phyloP scores from a whole-genome alignment of 1,140 invertebrate species.

The Eriosoma lanigerum region DNA sequence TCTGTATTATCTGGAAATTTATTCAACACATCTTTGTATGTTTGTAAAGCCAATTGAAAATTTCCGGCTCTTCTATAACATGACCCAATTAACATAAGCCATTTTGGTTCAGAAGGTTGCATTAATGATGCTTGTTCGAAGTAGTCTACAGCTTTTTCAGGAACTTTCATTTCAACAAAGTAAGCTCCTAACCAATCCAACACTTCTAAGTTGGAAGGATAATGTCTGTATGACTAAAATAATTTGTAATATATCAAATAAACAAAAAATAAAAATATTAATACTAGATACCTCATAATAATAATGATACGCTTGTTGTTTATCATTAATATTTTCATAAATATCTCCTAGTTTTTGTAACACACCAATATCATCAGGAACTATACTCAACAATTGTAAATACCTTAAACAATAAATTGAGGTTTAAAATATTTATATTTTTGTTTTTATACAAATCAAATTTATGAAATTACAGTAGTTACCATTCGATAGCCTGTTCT shows the following conservation, averaged over 20 bases:
- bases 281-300: conserved; percentile 76
- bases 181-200: conserved; percentile 92
- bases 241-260: conserved; percentile 25
- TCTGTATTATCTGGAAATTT: conserved; percentile 84
- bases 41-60: conserved; percentile 78
- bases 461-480: conserved; percentile 55
- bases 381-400: conserved; percentile 79
- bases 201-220: conserved; percentile 84
- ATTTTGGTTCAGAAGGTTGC: conserved; percentile 81
- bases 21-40: conserved; percentile 76
- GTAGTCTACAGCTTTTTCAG: conserved; percentile 86
- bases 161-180: conserved; percentile 83
- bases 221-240: conserved; percentile 79
- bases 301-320: conserved; percentile 90
- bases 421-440: not conserved
- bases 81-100: conserved; percentile 81
- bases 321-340: conserved; percentile 82
- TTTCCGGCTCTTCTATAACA: conserved; percentile 81
- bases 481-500: conserved; percentile 76
- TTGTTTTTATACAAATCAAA: not conserved
- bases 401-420: conserved; percentile 63
- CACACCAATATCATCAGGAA: conserved; percentile 80
- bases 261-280: not conserved
- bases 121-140: conserved; percentile 87
- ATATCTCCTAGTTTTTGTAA: conserved; percentile 82